Percentiles rank a stretch among this genome's conserved stretches.
These are phyloP conservation scores for Drosophila fungiperda DNA, from an alignment of 2,888 invertebrate genomes.

Conservation along the genomic window DNA sequence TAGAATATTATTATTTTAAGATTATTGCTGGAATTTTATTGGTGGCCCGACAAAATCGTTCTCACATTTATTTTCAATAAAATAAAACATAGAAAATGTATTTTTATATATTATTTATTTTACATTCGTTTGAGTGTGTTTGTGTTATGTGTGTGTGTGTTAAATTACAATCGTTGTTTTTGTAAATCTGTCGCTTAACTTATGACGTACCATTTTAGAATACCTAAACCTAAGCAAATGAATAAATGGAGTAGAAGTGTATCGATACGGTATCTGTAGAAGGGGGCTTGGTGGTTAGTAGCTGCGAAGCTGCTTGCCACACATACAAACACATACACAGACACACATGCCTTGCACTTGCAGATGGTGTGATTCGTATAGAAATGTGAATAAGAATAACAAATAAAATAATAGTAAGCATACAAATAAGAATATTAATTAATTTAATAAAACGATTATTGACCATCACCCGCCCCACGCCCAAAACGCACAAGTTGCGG, in stretches of 20 bases:
- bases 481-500: slow-evolving; percentile 57
- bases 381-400: slow-evolving; percentile 34
- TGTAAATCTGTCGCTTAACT: slow-evolving; percentile 53
- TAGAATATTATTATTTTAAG: too few species aligned
- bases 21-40: too few species aligned
- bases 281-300: slow-evolving; percentile 8
- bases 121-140: slow-evolving; percentile 15
- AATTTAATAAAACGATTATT: slow-evolving; percentile 47
- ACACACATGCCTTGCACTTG: slow-evolving; percentile 4
- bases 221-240: slow-evolving; percentile 78
- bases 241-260: slow-evolving; percentile 46
- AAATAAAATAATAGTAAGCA: slow-evolving; percentile 40
- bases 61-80: background rate
- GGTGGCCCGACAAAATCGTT: background rate
- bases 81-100: background rate
- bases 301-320: background rate
- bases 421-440: slow-evolving; percentile 50
- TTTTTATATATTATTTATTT: slow-evolving; percentile 48
- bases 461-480: slow-evolving; percentile 61
- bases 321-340: background rate
- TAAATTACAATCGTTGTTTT: slow-evolving; percentile 21
- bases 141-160: slow-evolving; percentile 14
- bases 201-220: slow-evolving; percentile 68
- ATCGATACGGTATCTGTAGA: slow-evolving; percentile 31
- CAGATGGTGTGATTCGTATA: slow-evolving; percentile 28